These are phyloP conservation scores for Drosophila diplacantha DNA, from an alignment of 2,888 invertebrate genomes.

Conservation along the genomic window DNA sequence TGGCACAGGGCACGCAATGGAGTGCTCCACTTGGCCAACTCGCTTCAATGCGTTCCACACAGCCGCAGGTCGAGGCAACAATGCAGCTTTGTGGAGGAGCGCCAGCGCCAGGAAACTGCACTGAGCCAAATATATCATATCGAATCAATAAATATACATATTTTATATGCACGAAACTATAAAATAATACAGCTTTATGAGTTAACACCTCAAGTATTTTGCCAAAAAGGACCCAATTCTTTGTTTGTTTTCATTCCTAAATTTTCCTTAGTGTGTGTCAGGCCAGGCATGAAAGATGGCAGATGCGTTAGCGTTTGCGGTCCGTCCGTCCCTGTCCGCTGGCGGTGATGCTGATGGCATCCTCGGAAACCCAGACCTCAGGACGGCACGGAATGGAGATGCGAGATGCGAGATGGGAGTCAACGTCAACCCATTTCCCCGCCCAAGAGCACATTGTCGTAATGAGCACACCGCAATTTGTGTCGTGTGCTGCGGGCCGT, in stretches of 20 bases:
- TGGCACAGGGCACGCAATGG: slow-evolving; percentile 61
- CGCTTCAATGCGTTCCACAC: slow-evolving; percentile 46
- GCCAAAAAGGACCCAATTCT: no score
- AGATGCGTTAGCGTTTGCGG: slow-evolving; percentile 49
- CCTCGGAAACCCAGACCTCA: slow-evolving; percentile 7
- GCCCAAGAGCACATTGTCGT: slow-evolving; percentile 53
- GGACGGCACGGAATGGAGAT: slow-evolving; percentile 8
- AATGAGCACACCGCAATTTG: slow-evolving; percentile 72
- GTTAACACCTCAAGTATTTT: neutral
- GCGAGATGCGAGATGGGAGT: slow-evolving; percentile 12
- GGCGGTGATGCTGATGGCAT: slow-evolving; percentile 22
- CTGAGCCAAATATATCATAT: slow-evolving; percentile 32
- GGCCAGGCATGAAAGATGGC: slow-evolving; percentile 59
- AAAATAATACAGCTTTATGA: neutral
- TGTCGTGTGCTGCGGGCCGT: slow-evolving; percentile 64
- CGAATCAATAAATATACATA: no score
- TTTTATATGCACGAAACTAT: neutral
- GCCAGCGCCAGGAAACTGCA: slow-evolving; percentile 19
- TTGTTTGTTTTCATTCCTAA: neutral
- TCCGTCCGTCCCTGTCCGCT: slow-evolving; percentile 32
- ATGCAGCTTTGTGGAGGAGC: slow-evolving; percentile 52
- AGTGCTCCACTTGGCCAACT: slow-evolving; percentile 61
- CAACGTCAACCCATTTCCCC: slow-evolving; percentile 7
- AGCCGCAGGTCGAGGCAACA: slow-evolving; percentile 63
- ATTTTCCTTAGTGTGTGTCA: slow-evolving; percentile 41